Base-by-base conservation (phyloP, 2,113 vertebrate species). In the Saguinus midas region DNA sequence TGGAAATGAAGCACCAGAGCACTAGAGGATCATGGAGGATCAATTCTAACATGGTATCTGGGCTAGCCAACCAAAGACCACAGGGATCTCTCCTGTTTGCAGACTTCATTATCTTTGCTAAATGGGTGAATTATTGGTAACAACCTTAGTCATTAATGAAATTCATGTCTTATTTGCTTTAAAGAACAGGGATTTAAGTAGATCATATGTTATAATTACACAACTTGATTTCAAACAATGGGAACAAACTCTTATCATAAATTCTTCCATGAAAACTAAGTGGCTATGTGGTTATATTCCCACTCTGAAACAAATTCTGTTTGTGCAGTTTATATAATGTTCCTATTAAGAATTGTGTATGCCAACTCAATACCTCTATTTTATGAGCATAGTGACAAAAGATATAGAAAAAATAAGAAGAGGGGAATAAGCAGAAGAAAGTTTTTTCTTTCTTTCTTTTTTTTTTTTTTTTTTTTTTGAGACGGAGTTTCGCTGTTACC, bases 1-100 rank as follows among this genome's bases (percentile, higher is more conserved):
- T 87, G 57, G 73, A 64, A 72, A 52, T 35, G 29, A 50, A 80
- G 12, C 6, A 64, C 5, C 5, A n/a, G 55, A 43, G 32, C 8
- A 25, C 16, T 17, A 37, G 4, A 92, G 13, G 1, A 45, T 40
- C 45, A 35, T 25, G 23, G 16, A 18, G 9, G 5, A 32, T 76
- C 35, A 90, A 29, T 43, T 50, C 20, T 84, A 66, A 32, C 10
- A 13, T 14, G n/a, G 0, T n/a, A n/a, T n/a, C n/a, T n/a, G 50
- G 14, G 5, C 29, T 64, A 84, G 9, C 10, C 75, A 40, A 27
- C 16, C 23, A 40, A 76, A 93, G n/a, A 48, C 20, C n/a, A 32
- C 37, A 37, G 43, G 8, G 13, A 23, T 2, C 1, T 61, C 17
- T 64, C 1, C 20, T n/a, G 5, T 40, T 0, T 43, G 45, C 25